Percentiles rank a stretch among this genome's conserved stretches.
These are phyloP conservation scores for Nothobranchius kuhntae DNA, from an alignment of 2,113 vertebrate genomes.

Conservation along the genomic window DNA sequence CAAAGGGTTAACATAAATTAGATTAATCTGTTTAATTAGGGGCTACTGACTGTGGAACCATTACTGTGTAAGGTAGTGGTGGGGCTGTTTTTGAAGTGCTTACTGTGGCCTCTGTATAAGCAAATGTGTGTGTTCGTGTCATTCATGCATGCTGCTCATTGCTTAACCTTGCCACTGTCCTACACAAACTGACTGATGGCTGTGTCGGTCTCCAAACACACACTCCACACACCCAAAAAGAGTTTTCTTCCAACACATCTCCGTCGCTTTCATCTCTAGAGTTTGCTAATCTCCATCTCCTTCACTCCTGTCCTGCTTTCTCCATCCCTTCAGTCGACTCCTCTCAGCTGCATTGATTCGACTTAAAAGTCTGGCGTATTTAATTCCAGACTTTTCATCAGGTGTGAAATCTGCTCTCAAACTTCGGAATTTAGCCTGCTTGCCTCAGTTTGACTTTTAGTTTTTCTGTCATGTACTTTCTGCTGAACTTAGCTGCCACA, in stretches of 20 bases:
- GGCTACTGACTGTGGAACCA: slow-evolving; percentile 19
- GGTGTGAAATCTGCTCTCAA: slow-evolving; percentile 42
- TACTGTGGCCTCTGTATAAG: background rate
- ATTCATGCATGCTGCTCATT: slow-evolving; percentile 25
- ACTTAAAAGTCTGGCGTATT: slow-evolving; percentile 52
- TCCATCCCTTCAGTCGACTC: slow-evolving; percentile 13
- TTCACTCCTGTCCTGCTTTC: slow-evolving; percentile 34
- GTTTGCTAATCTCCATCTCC: slow-evolving; percentile 40
- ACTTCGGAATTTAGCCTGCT: background rate
- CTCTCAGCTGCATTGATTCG: slow-evolving; percentile 43
- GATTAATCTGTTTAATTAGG: slow-evolving; percentile 56
- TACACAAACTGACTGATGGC: slow-evolving; percentile 39
- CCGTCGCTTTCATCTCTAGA: slow-evolving; percentile 20
- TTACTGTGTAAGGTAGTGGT: slow-evolving; percentile 26
- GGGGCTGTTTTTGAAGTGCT: background rate
- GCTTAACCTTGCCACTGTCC: slow-evolving; percentile 49
- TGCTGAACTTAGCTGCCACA: background rate
- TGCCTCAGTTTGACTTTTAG: background rate
- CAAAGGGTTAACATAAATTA: slow-evolving; percentile 50
- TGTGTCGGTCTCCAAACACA: slow-evolving; percentile 19
- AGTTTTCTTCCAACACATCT: slow-evolving; percentile 13
- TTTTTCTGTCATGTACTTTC: background rate
- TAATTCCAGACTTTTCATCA: slow-evolving; percentile 52
- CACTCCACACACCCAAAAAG: slow-evolving; percentile 11
- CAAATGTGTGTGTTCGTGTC: slow-evolving; percentile 1